A percentile compares a stretch with the other conserved stretches of the same genome.
These are phyloP conservation scores for Acanthopagrus latus DNA, from an alignment of 2,797 vertebrate genomes.

Conservation along the genomic window DNA sequence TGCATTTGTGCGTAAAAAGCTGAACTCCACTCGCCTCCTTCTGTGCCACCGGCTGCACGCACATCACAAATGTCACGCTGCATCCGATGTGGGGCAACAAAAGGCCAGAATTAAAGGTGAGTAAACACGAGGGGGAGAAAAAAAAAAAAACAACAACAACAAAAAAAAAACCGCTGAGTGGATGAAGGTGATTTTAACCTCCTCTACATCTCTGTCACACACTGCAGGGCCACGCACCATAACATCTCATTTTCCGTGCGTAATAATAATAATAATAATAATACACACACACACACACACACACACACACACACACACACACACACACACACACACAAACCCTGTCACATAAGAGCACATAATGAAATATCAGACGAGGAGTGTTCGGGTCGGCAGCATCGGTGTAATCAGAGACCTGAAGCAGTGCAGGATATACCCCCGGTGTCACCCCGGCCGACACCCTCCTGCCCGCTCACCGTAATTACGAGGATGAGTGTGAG, in stretches of 20 bases:
- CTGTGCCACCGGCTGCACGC: background rate
- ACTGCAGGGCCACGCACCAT: slow-evolving; percentile 1
- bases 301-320: no score
- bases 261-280: no score
- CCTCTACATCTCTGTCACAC: background rate
- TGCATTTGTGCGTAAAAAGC: slow-evolving; percentile 5
- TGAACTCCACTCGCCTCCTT: background rate
- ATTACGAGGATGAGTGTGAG: slow-evolving; percentile 79
- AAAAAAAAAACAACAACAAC: background rate
- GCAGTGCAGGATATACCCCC: slow-evolving; percentile 62
- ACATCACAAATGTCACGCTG: background rate
- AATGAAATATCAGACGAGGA: slow-evolving; percentile 52
- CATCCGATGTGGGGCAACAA: background rate
- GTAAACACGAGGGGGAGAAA: background rate
- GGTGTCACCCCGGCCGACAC: slow-evolving; percentile 72
- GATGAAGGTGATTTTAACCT: slow-evolving; percentile 34
- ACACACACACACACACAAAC: slow-evolving; percentile 2
- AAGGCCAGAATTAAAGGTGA: slow-evolving; percentile 7
- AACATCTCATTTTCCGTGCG: slow-evolving; percentile 35
- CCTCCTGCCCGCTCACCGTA: slow-evolving; percentile 65
- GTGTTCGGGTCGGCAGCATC: slow-evolving; percentile 65
- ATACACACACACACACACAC: no score
- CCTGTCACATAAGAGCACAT: slow-evolving; percentile 59
- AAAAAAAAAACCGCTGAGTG: background rate
- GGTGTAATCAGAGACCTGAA: slow-evolving; percentile 65